Evolutionary conservation across 2,888 invertebrate species (phyloP).

Genomic region (Chydorus sphaericus): DNA sequence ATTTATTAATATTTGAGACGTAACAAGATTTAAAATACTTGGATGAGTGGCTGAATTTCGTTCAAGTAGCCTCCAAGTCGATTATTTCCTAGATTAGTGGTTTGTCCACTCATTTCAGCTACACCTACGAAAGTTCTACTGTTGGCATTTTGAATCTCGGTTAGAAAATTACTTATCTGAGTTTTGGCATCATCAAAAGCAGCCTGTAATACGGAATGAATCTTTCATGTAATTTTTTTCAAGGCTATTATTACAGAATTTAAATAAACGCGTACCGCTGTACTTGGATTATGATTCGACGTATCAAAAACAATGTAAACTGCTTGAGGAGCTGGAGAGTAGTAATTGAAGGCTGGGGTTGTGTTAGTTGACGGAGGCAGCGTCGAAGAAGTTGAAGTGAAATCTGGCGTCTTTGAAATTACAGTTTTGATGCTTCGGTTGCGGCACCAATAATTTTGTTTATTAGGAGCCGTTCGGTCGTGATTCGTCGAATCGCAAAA

Average conservation of each 20-base stretch:
- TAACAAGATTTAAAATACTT: no score
- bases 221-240: no score
- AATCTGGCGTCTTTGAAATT: neutral
- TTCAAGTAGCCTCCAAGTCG: constrained; percentile 5
- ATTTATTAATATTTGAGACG: no score
- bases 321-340: neutral
- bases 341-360: neutral
- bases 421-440: constrained; percentile 5
- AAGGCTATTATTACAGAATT: no score
- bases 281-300: neutral
- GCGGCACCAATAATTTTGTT: constrained; percentile 6
- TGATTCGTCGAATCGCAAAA: constrained; percentile 9
- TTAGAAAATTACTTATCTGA: neutral
- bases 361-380: neutral
- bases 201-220: no score
- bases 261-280: neutral
- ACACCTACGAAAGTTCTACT: neutral
- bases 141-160: neutral
- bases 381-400: neutral
- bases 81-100: neutral
- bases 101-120: constrained; percentile 3
- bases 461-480: constrained; percentile 4
- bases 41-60: neutral
- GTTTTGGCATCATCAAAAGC: neutral
- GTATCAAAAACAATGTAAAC: constrained; percentile 4